Conservation (phyloP, 2,797 vertebrate species). For the Hyperoplus lanceolatus region DNA sequence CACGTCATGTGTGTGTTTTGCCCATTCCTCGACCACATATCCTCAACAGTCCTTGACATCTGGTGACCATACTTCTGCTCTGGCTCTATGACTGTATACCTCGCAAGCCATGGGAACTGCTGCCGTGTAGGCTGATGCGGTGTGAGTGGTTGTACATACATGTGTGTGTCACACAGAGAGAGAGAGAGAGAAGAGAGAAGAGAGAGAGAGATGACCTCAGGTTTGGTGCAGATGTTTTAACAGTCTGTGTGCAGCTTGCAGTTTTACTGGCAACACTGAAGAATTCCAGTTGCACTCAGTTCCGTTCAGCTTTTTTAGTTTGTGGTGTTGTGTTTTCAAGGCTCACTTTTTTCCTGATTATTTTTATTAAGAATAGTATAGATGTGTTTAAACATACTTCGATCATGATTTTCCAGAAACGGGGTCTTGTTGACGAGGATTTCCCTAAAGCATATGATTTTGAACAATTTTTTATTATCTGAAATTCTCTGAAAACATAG, state of each 20-base stretch:
- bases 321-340: background rate
- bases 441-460: too few species aligned
- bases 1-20: conserved; percentile 29
- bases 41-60: conserved; percentile 66
- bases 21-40: conserved; percentile 64
- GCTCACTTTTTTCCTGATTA: background rate
- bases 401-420: background rate
- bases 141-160: conserved; percentile 27
- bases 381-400: background rate
- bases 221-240: conserved; percentile 53
- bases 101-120: conserved; percentile 67
- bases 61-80: conserved; percentile 61
- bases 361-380: background rate
- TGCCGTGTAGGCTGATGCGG: conserved; percentile 44
- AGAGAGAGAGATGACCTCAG: conserved; percentile 40
- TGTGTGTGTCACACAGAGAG: background rate
- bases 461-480: too few species aligned
- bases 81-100: conserved; percentile 37
- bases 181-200: background rate
- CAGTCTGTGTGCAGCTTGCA: conserved; percentile 27
- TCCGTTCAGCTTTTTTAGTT: background rate
- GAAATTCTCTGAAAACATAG: too few species aligned
- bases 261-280: background rate
- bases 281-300: background rate
- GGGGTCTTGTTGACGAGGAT: too few species aligned